Evolutionary conservation across 2,888 invertebrate genomes (phyloP).

Genomic region (Pharmacophagus antenor): DNA sequence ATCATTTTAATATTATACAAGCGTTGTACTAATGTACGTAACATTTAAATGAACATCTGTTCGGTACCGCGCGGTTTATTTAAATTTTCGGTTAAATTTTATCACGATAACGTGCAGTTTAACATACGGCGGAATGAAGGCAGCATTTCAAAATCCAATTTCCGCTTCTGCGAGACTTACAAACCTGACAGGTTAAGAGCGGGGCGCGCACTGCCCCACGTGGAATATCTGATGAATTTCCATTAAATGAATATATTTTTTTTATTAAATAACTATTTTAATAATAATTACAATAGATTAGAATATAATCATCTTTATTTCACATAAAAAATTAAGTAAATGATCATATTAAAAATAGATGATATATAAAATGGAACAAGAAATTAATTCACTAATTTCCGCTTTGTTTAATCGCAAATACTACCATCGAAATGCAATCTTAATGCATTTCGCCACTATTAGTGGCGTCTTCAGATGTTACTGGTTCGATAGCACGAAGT

Average conservation of each 20-base stretch:
- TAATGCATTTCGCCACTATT: no score
- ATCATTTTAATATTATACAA: no score
- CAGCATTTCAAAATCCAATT: conserved; percentile 27
- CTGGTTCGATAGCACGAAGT: no score
- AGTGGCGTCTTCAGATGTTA: no score
- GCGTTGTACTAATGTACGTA: not conserved
- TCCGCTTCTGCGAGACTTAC: conserved; percentile 19
- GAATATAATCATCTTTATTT: no score
- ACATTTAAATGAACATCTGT: not conserved
- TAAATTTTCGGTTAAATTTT: conserved; percentile 2
- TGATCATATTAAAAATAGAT: no score
- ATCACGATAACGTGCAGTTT: conserved; percentile 10
- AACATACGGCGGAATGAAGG: conserved; percentile 21
- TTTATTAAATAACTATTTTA: not conserved
- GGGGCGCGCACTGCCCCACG: conserved; percentile 17
- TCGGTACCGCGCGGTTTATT: not conserved
- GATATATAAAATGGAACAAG: no score
- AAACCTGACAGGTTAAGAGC: conserved; percentile 18
- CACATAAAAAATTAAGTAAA: no score
- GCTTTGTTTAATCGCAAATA: no score
- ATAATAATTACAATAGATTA: no score
- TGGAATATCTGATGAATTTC: not conserved
- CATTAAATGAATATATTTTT: not conserved
- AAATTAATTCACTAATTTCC: no score
- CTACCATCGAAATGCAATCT: no score